phyloP scores from a whole-genome alignment of 2,888 invertebrate species.

The Trachelus tabidus region DNA sequence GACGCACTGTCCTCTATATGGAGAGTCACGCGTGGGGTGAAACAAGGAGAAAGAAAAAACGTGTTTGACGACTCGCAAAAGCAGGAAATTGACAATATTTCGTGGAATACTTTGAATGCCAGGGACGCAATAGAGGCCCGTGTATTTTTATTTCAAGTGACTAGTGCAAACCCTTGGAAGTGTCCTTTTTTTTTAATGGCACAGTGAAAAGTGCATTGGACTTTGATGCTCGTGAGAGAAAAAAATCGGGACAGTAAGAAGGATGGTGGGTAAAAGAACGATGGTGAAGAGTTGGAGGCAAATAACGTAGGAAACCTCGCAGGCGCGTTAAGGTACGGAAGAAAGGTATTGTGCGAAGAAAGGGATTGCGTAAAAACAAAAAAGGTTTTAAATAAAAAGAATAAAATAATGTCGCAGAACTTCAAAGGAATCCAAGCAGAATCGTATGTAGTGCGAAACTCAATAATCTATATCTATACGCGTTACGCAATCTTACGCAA shows the following conservation, averaged over 20 bases:
- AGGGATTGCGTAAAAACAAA: background rate
- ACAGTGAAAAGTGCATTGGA: background rate
- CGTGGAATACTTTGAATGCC: background rate
- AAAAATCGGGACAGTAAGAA: too few species aligned
- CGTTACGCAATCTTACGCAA: background rate
- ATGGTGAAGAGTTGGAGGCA: background rate
- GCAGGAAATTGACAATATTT: background rate
- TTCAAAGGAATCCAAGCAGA: background rate
- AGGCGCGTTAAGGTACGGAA: background rate
- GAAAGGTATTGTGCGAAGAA: background rate
- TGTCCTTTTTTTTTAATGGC: background rate
- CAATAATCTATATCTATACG: background rate
- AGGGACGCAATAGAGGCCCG: background rate
- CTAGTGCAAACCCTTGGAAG: background rate
- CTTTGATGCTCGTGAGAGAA: background rate
- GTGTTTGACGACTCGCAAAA: background rate
- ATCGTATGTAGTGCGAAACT: background rate
- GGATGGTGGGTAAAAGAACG: background rate
- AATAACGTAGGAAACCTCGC: background rate
- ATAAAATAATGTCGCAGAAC: background rate
- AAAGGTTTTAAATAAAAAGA: background rate
- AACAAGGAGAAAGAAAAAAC: background rate
- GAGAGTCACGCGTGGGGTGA: background rate
- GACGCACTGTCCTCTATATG: background rate
- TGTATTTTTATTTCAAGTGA: background rate